Conservation (phyloP, 2,113 vertebrate genomes). For the Toxotes chatareus region DNA sequence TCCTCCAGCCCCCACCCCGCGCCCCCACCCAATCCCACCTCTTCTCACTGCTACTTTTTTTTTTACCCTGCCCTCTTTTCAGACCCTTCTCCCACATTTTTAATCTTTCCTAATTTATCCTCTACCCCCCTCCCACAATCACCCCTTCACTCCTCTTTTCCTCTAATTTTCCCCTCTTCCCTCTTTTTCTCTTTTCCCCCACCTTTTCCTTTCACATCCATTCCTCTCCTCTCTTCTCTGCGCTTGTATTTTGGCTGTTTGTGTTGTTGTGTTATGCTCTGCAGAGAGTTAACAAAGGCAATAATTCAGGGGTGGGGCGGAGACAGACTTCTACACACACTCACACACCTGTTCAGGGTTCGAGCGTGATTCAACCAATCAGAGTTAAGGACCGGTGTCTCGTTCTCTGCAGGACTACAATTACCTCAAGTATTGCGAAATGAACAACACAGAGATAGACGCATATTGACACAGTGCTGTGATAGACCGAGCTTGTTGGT, state of each 20-base stretch:
- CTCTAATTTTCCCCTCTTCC: too few species aligned
- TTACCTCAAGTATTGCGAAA: not conserved
- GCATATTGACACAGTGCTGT: too few species aligned
- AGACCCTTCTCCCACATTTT: constrained; percentile 3
- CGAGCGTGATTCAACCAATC: constrained; percentile 18
- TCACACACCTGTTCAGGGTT: not conserved
- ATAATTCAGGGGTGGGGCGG: too few species aligned
- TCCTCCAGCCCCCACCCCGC: too few species aligned
- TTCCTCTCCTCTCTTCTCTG: not conserved
- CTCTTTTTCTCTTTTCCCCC: too few species aligned
- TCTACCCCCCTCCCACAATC: too few species aligned
- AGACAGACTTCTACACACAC: too few species aligned
- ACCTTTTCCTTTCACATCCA: not conserved
- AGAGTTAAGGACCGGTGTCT: not conserved
- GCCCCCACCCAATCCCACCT: too few species aligned
- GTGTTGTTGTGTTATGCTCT: not conserved
- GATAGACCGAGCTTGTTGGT: too few species aligned
- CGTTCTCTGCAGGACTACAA: not conserved
- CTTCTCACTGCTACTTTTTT: too few species aligned
- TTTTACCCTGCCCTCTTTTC: not conserved
- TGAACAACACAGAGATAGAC: not conserved
- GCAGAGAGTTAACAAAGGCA: not conserved
- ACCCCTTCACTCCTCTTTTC: not conserved
- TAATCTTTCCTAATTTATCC: not conserved
- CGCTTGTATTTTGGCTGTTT: not conserved